Conservation (phyloP, 2,888 invertebrate genomes). For the Morpho achilles region DNA sequence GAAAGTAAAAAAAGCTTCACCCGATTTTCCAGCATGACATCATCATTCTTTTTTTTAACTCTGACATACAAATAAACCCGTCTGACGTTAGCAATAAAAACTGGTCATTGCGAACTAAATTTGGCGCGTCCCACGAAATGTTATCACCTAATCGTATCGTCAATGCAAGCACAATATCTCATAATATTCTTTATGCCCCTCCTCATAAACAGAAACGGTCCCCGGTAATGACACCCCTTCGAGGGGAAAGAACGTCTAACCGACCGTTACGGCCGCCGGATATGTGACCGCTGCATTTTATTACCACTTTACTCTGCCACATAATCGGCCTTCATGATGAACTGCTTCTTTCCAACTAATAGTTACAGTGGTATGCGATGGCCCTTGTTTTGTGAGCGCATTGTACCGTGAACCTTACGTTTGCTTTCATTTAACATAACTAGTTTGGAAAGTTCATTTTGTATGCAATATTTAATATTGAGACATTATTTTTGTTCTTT, state of each 20-base stretch:
- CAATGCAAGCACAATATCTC: constrained; percentile 71
- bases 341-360: constrained; percentile 68
- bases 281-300: constrained; percentile 80
- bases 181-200: constrained; percentile 76
- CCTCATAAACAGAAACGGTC: constrained; percentile 75
- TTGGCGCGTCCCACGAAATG: constrained; percentile 53
- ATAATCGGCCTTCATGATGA: constrained; percentile 76
- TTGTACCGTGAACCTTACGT: constrained; percentile 26
- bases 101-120: constrained; percentile 56
- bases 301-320: constrained; percentile 78
- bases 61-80: constrained; percentile 1
- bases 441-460: constrained; percentile 14
- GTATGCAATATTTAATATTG: constrained; percentile 4
- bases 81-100: constrained; percentile 35
- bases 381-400: constrained; percentile 26
- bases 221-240: constrained; percentile 69
- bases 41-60: not conserved
- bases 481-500: no score
- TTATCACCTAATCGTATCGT: constrained; percentile 72
- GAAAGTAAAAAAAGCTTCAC: no score
- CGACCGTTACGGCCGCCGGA: constrained; percentile 71
- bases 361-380: constrained; percentile 46
- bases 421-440: constrained; percentile 13
- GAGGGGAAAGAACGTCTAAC: constrained; percentile 68
- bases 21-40: no score